Base-by-base conservation (phyloP, 2,797 vertebrate species). In the Acanthurus lineatus region DNA sequence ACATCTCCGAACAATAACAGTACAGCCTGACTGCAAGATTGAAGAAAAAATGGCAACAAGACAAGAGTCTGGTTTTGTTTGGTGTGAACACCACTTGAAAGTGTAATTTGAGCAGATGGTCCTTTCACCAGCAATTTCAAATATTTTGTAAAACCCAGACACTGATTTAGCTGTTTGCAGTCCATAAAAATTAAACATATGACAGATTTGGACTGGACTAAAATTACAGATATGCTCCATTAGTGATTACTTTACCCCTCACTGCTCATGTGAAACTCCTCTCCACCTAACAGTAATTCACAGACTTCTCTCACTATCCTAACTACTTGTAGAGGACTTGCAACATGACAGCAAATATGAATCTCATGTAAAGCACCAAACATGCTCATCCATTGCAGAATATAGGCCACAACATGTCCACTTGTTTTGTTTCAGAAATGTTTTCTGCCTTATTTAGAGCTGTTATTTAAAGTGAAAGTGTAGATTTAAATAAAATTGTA, bases 41-140 rank as follows among this genome's bases (percentile, higher is more conserved):
- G 60, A 77, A 66, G 72, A 28, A 72, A 61, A 75, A 70, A 73
- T 86, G 79, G 77, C 86, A 83, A 58, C 56, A 47, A 44, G 60
- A 80, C 69, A 86, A 77, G 51, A 84, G 66, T 67, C 79, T 84
- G 77, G 52, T 52, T 76, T 74, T 47, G 64, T 83, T 49, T 66
- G 44, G 79, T 81, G 81, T 75, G 69, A 85, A 80, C 49, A 51
- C 65, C 49, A 59, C 71, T 78, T 75, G 63, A 61, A 54, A 81
- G 5, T 67, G 9, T 40, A 66, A 61, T 57, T 63, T 74, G 38
- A 81, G 52, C 60, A 83, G 25, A 69, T 3, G 2, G 32, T 16
- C 54, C 61, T 68, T 67, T 64, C 62, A 76, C 51, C 65, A 76
- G 62, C 57, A 64, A 71, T 75, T 73, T 65, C 14, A 79, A 69